A percentile compares a stretch with the other conserved stretches of the same genome.
Conservation (phyloP, 2,888 invertebrate genomes). For the Brachynemurus nebulosus region DNA sequence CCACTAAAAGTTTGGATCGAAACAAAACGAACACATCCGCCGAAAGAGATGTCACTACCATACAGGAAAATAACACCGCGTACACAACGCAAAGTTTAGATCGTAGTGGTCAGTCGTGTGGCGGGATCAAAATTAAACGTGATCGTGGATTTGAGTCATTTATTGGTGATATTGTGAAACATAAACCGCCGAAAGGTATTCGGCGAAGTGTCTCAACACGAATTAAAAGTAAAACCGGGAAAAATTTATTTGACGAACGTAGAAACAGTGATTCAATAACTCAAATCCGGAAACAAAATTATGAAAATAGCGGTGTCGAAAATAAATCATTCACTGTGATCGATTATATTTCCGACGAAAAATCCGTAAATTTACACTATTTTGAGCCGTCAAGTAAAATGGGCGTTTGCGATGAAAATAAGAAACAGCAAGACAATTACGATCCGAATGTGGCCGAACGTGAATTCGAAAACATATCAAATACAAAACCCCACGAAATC, state of each 20-base stretch:
- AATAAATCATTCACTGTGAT: constrained; percentile 1
- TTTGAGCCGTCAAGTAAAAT: constrained; percentile 3
- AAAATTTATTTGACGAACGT: constrained; percentile 34
- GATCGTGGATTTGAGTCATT: constrained; percentile 8
- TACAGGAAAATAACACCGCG: neutral
- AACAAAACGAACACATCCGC: neutral
- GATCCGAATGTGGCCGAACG: constrained; percentile 7
- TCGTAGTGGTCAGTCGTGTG: neutral
- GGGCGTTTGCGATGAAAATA: constrained; percentile 4
- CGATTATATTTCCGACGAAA: constrained; percentile 4
- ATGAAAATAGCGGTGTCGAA: neutral
- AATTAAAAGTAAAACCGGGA: constrained; percentile 35
- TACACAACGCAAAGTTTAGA: constrained; percentile 8
- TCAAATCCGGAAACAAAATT: neutral
- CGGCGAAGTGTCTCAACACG: constrained; percentile 51
- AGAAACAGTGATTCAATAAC: constrained; percentile 24
- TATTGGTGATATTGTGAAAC: constrained; percentile 35
- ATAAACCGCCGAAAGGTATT: constrained; percentile 60
- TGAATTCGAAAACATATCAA: neutral
- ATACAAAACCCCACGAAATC: neutral
- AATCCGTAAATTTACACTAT: constrained; percentile 2
- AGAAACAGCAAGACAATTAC: neutral
- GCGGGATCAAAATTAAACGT: neutral
- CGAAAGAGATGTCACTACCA: neutral
- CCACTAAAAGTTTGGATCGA: constrained; percentile 7